phyloP scores from a whole-genome alignment of 2,797 vertebrate genomes.

The Hephaestus fuliginosus region DNA sequence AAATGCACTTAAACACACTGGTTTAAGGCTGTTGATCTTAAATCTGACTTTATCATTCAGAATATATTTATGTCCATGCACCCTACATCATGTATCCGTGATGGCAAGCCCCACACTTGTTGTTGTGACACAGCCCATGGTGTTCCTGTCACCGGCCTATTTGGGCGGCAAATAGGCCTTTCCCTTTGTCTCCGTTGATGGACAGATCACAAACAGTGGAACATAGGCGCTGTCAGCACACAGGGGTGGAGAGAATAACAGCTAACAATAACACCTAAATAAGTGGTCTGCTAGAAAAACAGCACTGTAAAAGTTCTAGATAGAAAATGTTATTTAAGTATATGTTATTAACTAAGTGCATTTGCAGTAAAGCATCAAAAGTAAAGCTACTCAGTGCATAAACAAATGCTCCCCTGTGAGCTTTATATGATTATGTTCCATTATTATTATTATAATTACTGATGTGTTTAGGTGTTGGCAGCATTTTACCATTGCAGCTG shows the following conservation, averaged over 20 bases:
- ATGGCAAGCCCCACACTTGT: background rate
- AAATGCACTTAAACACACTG: no score
- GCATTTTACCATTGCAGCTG: background rate
- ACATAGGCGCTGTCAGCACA: background rate
- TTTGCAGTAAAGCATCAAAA: no score
- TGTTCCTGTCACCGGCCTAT: background rate
- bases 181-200: slow-evolving; percentile 17
- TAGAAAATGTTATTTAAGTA: background rate
- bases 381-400: no score
- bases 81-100: background rate
- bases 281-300: background rate
- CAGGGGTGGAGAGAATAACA: slow-evolving; percentile 27
- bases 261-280: background rate
- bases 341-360: no score
- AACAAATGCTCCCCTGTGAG: background rate
- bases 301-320: background rate
- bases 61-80: no score
- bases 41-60: no score
- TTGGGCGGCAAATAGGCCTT: background rate
- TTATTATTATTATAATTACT: background rate
- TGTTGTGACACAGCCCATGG: background rate
- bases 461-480: background rate
- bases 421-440: background rate
- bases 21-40: no score
- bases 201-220: slow-evolving; percentile 14